Percentiles rank a stretch among this genome's conserved stretches.
Evolutionary conservation across 2,888 invertebrate genomes (phyloP).

Genomic region (Drosophila affinis): DNA sequence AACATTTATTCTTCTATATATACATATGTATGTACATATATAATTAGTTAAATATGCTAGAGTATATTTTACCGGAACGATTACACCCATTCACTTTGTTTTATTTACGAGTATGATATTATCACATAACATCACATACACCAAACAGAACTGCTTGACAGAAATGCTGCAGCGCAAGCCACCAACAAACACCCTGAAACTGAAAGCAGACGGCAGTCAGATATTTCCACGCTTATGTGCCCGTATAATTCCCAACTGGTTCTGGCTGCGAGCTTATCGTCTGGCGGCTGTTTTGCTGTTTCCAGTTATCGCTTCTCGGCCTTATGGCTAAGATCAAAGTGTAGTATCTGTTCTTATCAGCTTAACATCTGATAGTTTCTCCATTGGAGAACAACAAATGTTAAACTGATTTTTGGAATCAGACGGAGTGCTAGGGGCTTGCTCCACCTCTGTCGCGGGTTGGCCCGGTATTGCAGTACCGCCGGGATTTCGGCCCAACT

Average conservation of each 20-base stretch:
- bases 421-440: slow-evolving; percentile 42
- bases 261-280: not conserved
- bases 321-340: slow-evolving; percentile 53
- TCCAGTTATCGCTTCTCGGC: slow-evolving; percentile 46
- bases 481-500: slow-evolving; percentile 49
- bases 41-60: too few relatives aligned
- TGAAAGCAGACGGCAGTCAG: not conserved
- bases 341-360: slow-evolving; percentile 53
- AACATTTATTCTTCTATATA: too few relatives aligned
- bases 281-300: not conserved
- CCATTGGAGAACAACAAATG: slow-evolving; percentile 50
- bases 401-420: slow-evolving; percentile 50
- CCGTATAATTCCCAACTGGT: slow-evolving; percentile 27
- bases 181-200: not conserved
- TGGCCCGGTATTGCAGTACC: slow-evolving; percentile 52
- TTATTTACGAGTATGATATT: too few relatives aligned
- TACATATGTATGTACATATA: too few relatives aligned
- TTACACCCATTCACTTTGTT: too few relatives aligned
- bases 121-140: too few relatives aligned
- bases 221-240: not conserved
- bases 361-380: slow-evolving; percentile 50
- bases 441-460: slow-evolving; percentile 49
- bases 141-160: not conserved
- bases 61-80: too few relatives aligned
- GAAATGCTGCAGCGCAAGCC: not conserved